Evolutionary conservation across 2,888 invertebrate species (phyloP).

Genomic region (Andrena hattorfiana): DNA sequence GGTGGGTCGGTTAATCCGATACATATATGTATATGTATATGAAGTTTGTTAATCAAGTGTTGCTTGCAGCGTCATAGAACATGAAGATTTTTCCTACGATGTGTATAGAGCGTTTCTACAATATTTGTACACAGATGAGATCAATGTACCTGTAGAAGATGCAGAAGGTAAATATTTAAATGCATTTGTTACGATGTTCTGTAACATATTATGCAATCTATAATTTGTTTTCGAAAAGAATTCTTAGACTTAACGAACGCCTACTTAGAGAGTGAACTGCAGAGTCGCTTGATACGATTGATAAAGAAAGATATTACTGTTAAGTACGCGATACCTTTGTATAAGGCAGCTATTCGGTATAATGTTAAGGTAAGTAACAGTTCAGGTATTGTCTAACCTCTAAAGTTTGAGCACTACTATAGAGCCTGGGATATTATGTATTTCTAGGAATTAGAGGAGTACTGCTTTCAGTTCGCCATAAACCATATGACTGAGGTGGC

Average conservation of each 20-base stretch:
- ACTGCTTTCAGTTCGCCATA: conserved; percentile 87
- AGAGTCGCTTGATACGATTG: conserved; percentile 86
- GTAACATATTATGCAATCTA: not conserved
- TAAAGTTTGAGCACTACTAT: not conserved
- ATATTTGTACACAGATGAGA: conserved; percentile 88
- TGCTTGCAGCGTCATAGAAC: conserved; percentile 81
- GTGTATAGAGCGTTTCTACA: conserved; percentile 88
- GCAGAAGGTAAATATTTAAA: conserved; percentile 85
- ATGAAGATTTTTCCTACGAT: conserved; percentile 85
- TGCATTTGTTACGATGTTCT: not conserved
- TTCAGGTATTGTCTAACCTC: not conserved
- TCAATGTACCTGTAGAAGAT: conserved; percentile 87
- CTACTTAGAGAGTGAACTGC: conserved; percentile 87
- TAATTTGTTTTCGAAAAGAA: conserved; percentile 72
- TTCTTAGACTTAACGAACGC: conserved; percentile 88
- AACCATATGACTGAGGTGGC: conserved; percentile 88
- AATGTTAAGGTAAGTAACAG: conserved; percentile 84
- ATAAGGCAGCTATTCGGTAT: conserved; percentile 86
- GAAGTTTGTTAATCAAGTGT: conserved; percentile 31
- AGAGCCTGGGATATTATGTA: not conserved
- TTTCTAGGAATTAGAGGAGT: too few species aligned
- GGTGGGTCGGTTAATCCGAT: conserved; percentile 82
- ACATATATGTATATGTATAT: not conserved
- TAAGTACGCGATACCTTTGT: conserved; percentile 87
- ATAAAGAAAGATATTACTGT: conserved; percentile 87